Evolutionary conservation across 1,140 invertebrate genomes (phyloP), one percentile per base, ranked within the genome.

Genomic region (Xylocopa sonorina): DNA sequence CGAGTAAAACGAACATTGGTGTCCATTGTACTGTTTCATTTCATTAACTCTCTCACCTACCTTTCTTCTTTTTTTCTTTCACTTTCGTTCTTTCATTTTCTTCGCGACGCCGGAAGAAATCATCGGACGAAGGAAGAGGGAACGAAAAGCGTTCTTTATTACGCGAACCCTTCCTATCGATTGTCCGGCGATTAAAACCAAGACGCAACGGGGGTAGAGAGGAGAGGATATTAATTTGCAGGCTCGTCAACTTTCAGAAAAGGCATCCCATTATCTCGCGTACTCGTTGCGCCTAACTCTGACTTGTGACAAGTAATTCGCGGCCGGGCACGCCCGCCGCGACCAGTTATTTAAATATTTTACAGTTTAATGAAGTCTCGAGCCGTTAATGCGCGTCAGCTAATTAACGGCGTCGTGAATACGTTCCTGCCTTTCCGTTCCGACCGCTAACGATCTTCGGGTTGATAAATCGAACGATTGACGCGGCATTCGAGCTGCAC

Each of bases 271-370:
- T 84, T 77, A 75, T 50, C 67, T 46, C 48, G 53, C 78, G 72
- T 60, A 80, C 73, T 80, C 58, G 68, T 83, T 80, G 71, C n/a
- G n/a, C n/a, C n/a, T 46, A 43, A 63, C 41, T 62, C 41, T 50
- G 83, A 86, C 82, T 79, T 86, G 80, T 69, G 83, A 75, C 80
- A 78, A 83, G 83, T 83, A 87, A 83, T 86, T 87, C 85, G 83
- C 81, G 68, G n/a, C 50, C 64, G 53, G 85, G 79, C 75, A 88
- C 86, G 86, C 85, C 86, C 74, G 83, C 63, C 78, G n/a, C n/a
- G 79, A 81, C 83, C 81, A 80, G 80, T 78, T 87, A 88, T 88
- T 87, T 89, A 86, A 88, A 89, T 90, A 88, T 89, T 88, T 88
- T 88, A 88, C 88, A 89, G 84, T 88, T 89, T 84, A 89, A 88